Conservation (phyloP, 2,797 vertebrate genomes). For the Typhlichthys subterraneus region DNA sequence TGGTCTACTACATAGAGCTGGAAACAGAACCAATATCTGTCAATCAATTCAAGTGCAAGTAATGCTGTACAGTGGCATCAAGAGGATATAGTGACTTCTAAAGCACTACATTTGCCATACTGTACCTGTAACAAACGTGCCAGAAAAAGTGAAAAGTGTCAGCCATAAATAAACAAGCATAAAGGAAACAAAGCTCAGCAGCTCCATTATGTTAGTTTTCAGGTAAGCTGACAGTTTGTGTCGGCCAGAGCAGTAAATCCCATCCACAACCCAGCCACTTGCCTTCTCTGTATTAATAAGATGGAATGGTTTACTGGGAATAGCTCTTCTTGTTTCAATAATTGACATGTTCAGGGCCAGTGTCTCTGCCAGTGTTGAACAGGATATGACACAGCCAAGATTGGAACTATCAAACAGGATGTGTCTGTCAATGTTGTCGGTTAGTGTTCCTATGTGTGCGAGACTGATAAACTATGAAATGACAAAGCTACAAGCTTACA, state of each 20-base stretch:
- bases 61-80: slow-evolving; percentile 2
- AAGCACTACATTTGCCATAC: slow-evolving; percentile 25
- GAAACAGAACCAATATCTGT: neutral
- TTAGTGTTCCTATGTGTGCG: slow-evolving; percentile 24
- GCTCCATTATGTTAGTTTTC: slow-evolving; percentile 60
- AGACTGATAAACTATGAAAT: slow-evolving; percentile 57
- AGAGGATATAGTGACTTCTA: neutral
- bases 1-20: neutral
- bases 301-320: slow-evolving; percentile 31
- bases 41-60: slow-evolving; percentile 7
- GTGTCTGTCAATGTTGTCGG: slow-evolving; percentile 33
- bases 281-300: slow-evolving; percentile 42
- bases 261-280: slow-evolving; percentile 30
- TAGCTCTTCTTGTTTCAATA: slow-evolving; percentile 33
- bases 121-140: slow-evolving; percentile 44
- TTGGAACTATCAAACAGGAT: slow-evolving; percentile 68
- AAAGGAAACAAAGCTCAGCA: slow-evolving; percentile 48
- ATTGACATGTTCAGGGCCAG: slow-evolving; percentile 55
- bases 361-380: slow-evolving; percentile 28
- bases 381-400: slow-evolving; percentile 51
- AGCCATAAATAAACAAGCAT: slow-evolving; percentile 41
- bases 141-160: slow-evolving; percentile 27
- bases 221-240: slow-evolving; percentile 14
- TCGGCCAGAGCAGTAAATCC: slow-evolving; percentile 23
- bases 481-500: neutral